phyloP scores from a whole-genome alignment of 2,888 invertebrate species.

The Onthophagus sagittarius region DNA sequence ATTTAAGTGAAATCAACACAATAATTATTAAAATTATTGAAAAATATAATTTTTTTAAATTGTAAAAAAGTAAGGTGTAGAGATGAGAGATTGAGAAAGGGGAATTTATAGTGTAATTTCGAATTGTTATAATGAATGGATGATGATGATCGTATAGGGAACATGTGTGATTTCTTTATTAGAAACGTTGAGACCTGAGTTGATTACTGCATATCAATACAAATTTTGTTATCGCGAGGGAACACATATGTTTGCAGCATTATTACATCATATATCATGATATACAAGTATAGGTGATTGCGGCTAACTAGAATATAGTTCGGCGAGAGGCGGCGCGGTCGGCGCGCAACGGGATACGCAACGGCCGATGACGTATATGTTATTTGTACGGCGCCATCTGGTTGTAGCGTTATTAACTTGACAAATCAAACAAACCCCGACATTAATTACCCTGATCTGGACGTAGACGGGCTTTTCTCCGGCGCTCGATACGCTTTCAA shows the following conservation, averaged over 20 bases:
- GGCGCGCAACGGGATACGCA: slow-evolving; percentile 36
- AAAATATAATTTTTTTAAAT: too few species aligned
- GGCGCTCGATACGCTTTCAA: slow-evolving; percentile 18
- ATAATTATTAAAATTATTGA: too few species aligned
- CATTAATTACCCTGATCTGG: slow-evolving; percentile 45
- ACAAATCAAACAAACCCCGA: slow-evolving; percentile 52
- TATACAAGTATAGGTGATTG: slow-evolving; percentile 48
- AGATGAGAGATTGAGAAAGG: too few species aligned
- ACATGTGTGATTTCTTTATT: slow-evolving; percentile 44
- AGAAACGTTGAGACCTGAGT: slow-evolving; percentile 39
- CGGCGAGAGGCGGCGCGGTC: slow-evolving; percentile 23
- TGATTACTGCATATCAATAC: slow-evolving; percentile 49
- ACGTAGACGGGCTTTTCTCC: slow-evolving; percentile 15
- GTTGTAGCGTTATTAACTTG: slow-evolving; percentile 52
- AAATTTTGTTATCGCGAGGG: slow-evolving; percentile 48
- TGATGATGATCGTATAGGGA: neutral
- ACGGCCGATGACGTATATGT: slow-evolving; percentile 51
- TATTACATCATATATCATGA: slow-evolving; percentile 51
- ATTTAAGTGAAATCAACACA: too few species aligned
- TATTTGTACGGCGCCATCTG: slow-evolving; percentile 53
- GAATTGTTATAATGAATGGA: neutral
- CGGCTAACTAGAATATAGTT: slow-evolving; percentile 35
- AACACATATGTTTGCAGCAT: slow-evolving; percentile 50
- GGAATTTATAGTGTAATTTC: neutral
- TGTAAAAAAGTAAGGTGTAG: too few species aligned